Evolutionary conservation across 2,888 invertebrate species (phyloP).

Genomic region (Mystacides longicornis): DNA sequence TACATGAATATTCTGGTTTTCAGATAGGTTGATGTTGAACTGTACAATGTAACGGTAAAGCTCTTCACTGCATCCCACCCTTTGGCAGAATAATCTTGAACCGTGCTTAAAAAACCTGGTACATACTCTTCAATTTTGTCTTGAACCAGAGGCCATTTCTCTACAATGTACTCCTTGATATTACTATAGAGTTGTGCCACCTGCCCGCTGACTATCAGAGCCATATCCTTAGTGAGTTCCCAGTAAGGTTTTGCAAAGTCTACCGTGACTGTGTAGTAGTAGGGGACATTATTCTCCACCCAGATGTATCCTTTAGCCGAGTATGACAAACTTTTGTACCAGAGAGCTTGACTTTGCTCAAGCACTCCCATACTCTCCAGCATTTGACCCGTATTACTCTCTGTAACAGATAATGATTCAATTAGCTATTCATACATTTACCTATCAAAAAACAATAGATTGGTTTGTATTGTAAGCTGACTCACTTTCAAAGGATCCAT

Average conservation of each 20-base stretch:
- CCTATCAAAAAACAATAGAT: neutral
- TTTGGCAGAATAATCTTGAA: slow-evolving; percentile 45
- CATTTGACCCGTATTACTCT: slow-evolving; percentile 57
- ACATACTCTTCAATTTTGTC: slow-evolving; percentile 58
- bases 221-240: slow-evolving; percentile 52
- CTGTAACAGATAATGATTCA: slow-evolving; percentile 33
- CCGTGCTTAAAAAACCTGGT: slow-evolving; percentile 61
- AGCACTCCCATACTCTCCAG: slow-evolving; percentile 58
- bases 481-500: slow-evolving; percentile 63
- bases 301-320: slow-evolving; percentile 57
- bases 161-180: slow-evolving; percentile 42
- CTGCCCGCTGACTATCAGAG: slow-evolving; percentile 47
- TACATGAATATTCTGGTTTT: slow-evolving; percentile 72
- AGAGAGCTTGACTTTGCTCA: slow-evolving; percentile 56
- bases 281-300: slow-evolving; percentile 61
- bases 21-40: slow-evolving; percentile 52
- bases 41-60: slow-evolving; percentile 45
- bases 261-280: slow-evolving; percentile 51
- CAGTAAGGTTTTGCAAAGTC: slow-evolving; percentile 55
- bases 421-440: neutral
- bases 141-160: slow-evolving; percentile 44
- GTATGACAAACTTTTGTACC: slow-evolving; percentile 53
- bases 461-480: neutral
- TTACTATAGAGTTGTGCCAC: slow-evolving; percentile 43
- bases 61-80: slow-evolving; percentile 43